A percentile compares a stretch with the other conserved stretches of the same genome.
These are phyloP conservation scores for Drosophila parthenogenetica DNA, from an alignment of 2,888 invertebrate genomes.

Conservation along the genomic window DNA sequence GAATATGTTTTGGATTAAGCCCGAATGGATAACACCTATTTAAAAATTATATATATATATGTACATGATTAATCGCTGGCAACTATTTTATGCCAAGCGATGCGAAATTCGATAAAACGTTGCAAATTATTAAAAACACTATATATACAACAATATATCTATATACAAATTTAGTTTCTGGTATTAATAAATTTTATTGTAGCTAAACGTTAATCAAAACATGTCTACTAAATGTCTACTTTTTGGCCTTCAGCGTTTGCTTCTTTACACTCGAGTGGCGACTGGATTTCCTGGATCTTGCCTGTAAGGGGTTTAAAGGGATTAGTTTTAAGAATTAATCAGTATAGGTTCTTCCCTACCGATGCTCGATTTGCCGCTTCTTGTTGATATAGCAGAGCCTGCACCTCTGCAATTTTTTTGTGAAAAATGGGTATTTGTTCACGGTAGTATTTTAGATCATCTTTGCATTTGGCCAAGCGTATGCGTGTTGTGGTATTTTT, in stretches of 20 bases:
- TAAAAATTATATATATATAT: conserved; percentile 37
- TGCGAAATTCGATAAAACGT: conserved; percentile 17
- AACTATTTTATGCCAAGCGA: conserved; percentile 58
- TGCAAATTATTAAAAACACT: conserved; percentile 32
- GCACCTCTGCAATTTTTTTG: conserved; percentile 31
- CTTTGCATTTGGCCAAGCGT: conserved; percentile 44
- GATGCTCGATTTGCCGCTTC: neutral
- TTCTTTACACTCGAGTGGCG: neutral
- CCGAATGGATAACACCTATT: conserved; percentile 30
- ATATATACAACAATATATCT: conserved; percentile 71
- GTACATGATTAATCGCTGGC: conserved; percentile 33
- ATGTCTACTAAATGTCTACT: conserved; percentile 14
- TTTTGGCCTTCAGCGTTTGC: neutral
- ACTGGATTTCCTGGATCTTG: neutral
- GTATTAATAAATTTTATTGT: conserved; percentile 82
- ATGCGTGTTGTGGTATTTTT: conserved; percentile 16
- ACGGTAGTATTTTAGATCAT: conserved; percentile 39
- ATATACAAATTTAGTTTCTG: conserved; percentile 79
- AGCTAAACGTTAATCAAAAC: conserved; percentile 71
- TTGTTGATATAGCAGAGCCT: conserved; percentile 4
- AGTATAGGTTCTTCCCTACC: neutral
- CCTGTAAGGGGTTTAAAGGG: neutral
- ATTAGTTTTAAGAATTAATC: neutral
- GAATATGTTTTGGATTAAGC: conserved; percentile 43
- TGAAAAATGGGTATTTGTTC: conserved; percentile 46